Evolutionary conservation across 2,888 invertebrate genomes (phyloP), one percentile per base, ranked within the genome.

Genomic region (Julus scanicus): DNA sequence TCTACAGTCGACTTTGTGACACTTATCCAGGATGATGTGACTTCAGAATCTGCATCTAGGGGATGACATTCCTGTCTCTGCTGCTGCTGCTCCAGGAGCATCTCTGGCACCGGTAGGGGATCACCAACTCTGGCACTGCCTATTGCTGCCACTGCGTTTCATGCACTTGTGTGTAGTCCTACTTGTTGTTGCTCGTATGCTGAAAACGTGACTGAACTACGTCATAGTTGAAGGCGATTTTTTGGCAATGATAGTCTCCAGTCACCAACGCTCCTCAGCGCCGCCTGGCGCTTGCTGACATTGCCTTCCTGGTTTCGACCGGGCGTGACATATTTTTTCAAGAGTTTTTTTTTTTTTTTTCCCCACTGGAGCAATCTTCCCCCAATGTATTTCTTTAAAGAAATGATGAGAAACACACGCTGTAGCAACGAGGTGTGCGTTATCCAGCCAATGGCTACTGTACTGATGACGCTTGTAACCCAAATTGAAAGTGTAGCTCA

Each of bases 251-350:
- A n/a, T 63, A 63, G 20, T 63, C 63, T 63, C 20, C 63, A 20
- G 20, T 63, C 63, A 63, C 29, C 0, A 63, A 63, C 4, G 20
- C 4, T 63, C 63, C n/a, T 63, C 63, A 63, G n/a, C 63, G 63
- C 63, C 63, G n/a, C 63, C 63, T 63, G 63, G 20, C 63, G 63
- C 20, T 20, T 20, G 17, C 20, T 20, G 9, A 4, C 63, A 20
- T 63, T 63, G 63, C 20, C 63, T 63, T 63, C 63, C 63, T 63
- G 63, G 63, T 63, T 63, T n/a, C 20, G n/a, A 20, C 57, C 57
- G 57, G 63, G 63, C 63, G 63, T 63, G 63, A 63, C 63, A 63
- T 20, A 63, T 63, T 63, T 63, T 63, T 53, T 63, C 20, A 63
- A 17, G 57, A 29, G 6, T 63, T 63, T 63, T 63, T 29, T 29